These are phyloP conservation scores for Bambusicola thoracicus DNA, from an alignment of 2,113 vertebrate genomes.

Conservation along the genomic window DNA sequence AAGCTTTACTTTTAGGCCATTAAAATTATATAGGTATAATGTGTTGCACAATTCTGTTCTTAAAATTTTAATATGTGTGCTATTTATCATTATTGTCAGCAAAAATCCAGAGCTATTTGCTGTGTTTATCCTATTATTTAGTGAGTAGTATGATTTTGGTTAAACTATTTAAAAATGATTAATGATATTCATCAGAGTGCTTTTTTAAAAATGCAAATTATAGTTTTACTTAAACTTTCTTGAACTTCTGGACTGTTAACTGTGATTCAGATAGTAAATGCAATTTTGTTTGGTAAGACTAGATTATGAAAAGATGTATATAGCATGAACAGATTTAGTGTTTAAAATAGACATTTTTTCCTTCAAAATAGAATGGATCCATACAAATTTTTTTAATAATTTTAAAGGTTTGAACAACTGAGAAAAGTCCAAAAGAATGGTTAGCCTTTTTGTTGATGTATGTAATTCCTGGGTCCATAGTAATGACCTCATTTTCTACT, in stretches of 20 bases:
- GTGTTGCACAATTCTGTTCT: neutral
- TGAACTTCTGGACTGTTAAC: slow-evolving; percentile 31
- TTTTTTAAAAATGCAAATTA: slow-evolving; percentile 55
- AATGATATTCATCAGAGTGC: slow-evolving; percentile 3
- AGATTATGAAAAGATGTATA: neutral
- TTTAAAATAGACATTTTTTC: neutral
- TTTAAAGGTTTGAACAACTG: neutral
- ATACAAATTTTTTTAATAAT: neutral
- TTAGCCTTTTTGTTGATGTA: neutral
- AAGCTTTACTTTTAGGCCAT: neutral
- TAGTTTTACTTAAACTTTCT: slow-evolving; percentile 57
- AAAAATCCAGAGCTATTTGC: neutral
- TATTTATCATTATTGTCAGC: neutral
- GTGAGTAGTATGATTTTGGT: slow-evolving; percentile 20
- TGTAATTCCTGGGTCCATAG: neutral
- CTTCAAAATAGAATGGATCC: neutral
- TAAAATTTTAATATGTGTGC: neutral
- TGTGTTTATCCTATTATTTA: neutral
- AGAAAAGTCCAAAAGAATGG: neutral
- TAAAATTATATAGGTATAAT: neutral
- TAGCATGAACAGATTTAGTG: neutral
- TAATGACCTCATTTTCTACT: neutral
- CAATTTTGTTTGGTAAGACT: slow-evolving; percentile 46
- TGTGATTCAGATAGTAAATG: slow-evolving; percentile 8
- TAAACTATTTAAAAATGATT: slow-evolving; percentile 7